These are phyloP conservation scores for Eulimnadia texana DNA, from an alignment of 1,140 invertebrate genomes.

Conservation along the genomic window DNA sequence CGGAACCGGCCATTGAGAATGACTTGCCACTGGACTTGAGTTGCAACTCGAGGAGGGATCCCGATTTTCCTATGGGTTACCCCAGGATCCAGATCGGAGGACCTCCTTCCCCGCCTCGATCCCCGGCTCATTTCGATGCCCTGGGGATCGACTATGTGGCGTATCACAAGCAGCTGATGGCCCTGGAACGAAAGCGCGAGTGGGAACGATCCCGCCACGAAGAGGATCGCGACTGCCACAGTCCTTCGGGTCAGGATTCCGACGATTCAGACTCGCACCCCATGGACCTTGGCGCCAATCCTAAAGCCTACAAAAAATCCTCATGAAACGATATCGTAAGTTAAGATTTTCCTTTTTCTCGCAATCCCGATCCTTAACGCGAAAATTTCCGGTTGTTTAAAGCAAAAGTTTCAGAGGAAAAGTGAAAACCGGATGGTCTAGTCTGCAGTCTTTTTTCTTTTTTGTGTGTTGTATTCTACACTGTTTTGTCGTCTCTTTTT, in stretches of 20 bases:
- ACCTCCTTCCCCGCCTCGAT: conserved; percentile 3
- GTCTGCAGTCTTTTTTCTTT: no score
- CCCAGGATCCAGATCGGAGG: not conserved
- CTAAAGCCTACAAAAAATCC: conserved; percentile 71
- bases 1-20: conserved; percentile 2
- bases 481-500: no score
- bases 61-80: not conserved
- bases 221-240: not conserved
- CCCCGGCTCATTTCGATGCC: not conserved
- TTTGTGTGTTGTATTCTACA: not conserved
- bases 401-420: no score
- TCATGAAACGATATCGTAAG: conserved; percentile 8
- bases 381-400: no score
- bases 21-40: conserved; percentile 16
- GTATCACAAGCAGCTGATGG: not conserved
- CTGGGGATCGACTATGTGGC: not conserved
- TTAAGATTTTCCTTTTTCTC: no score
- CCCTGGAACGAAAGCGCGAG: conserved; percentile 5
- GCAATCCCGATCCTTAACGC: no score
- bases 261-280: conserved; percentile 49
- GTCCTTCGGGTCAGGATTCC: conserved; percentile 40
- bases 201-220: conserved; percentile 10
- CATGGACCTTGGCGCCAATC: conserved; percentile 30
- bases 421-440: no score
- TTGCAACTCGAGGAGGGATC: conserved; percentile 11